Evolutionary conservation across 2,888 invertebrate species (phyloP).

Genomic region (Hydropsyche betteni): DNA sequence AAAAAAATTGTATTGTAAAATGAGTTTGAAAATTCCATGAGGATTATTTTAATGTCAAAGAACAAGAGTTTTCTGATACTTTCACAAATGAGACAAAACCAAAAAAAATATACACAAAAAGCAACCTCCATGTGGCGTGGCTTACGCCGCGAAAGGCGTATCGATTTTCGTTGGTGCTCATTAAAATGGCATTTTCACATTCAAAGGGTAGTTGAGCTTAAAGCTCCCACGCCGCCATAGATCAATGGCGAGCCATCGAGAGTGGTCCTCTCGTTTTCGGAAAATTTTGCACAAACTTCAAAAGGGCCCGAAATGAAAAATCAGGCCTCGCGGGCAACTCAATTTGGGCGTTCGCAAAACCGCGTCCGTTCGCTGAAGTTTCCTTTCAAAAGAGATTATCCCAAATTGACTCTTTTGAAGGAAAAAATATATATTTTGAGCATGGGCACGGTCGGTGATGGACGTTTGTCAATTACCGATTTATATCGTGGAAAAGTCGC

Average conservation of each 20-base stretch:
- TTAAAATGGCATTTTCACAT: slow-evolving; percentile 4
- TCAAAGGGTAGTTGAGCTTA: neutral
- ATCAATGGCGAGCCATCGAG: slow-evolving; percentile 4
- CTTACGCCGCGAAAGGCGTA: neutral
- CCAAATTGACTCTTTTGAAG: slow-evolving; percentile 23
- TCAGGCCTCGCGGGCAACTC: slow-evolving; percentile 11
- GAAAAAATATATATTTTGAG: too few species aligned
- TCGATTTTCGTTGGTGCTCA: neutral
- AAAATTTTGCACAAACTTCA: slow-evolving; percentile 23
- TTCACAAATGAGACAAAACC: too few species aligned
- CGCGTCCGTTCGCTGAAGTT: neutral
- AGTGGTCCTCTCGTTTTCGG: neutral
- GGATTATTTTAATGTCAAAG: too few species aligned
- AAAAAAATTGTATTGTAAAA: too few species aligned
- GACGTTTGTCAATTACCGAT: too few species aligned
- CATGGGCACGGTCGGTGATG: too few species aligned
- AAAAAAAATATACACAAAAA: too few species aligned
- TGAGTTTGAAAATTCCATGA: too few species aligned
- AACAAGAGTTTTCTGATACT: too few species aligned
- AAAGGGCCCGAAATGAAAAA: slow-evolving; percentile 16
- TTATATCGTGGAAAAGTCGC: too few species aligned
- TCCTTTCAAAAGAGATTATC: neutral
- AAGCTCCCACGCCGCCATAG: neutral
- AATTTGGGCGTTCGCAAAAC: slow-evolving; percentile 2
- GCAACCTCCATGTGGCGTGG: too few species aligned